Conservation (phyloP, 2,797 vertebrate species). For the Geotrypetes seraphini region DNA sequence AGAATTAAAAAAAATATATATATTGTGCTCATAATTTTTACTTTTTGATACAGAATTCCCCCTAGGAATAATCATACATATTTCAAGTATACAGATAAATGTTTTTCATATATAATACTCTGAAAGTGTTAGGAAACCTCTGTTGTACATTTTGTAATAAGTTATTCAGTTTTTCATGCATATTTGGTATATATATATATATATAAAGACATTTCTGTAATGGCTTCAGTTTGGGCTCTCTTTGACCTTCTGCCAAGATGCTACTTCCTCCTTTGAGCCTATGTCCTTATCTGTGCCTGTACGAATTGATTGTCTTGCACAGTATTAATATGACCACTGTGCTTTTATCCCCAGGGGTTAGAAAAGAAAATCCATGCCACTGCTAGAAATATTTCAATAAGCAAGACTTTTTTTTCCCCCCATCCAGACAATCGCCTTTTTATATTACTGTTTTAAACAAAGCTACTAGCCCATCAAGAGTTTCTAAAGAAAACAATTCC, state of each 20-base stretch:
- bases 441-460: constrained; percentile 78
- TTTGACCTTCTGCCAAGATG: constrained; percentile 55
- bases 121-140: too few species aligned
- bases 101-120: too few species aligned
- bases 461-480: constrained; percentile 85
- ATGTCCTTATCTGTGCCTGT: constrained; percentile 42
- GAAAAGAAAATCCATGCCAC: constrained; percentile 60
- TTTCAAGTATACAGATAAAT: too few species aligned
- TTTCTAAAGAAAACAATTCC: constrained; percentile 82
- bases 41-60: too few species aligned
- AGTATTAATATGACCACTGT: constrained; percentile 52
- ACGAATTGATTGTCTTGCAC: constrained; percentile 36
- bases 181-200: too few species aligned
- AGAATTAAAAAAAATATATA: too few species aligned
- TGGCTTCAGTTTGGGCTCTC: constrained; percentile 34
- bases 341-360: constrained; percentile 61
- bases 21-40: too few species aligned
- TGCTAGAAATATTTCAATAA: constrained; percentile 66
- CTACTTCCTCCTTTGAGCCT: constrained; percentile 43
- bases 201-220: too few species aligned
- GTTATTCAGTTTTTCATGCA: too few species aligned
- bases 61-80: too few species aligned
- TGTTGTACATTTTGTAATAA: too few species aligned
- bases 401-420: constrained; percentile 52
- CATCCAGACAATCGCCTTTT: constrained; percentile 80